Evolutionary conservation across 2,888 invertebrate species (phyloP).

Genomic region (Busseola fusca): DNA sequence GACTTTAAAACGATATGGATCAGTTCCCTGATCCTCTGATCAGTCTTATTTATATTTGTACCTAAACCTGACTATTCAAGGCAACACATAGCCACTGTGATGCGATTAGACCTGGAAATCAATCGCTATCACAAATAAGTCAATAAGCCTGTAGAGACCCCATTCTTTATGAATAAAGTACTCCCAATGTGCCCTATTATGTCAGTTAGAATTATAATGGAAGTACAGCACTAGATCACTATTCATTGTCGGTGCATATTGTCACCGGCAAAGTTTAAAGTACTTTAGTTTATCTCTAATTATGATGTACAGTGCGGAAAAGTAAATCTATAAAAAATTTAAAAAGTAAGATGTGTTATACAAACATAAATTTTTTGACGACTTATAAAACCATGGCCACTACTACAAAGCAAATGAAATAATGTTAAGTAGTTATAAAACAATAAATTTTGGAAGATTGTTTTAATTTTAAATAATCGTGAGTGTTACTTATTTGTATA

Average conservation of each 20-base stretch:
- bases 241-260: constrained; percentile 30
- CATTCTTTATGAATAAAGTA: constrained; percentile 5
- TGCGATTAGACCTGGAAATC: constrained; percentile 19
- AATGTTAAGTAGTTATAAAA: not conserved
- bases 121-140: constrained; percentile 26
- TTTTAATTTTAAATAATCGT: not conserved
- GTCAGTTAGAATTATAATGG: constrained; percentile 23
- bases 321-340: not conserved
- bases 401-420: not conserved
- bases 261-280: constrained; percentile 24
- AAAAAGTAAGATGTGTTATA: not conserved
- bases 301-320: constrained; percentile 36
- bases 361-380: not conserved
- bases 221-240: constrained; percentile 31
- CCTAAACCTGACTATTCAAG: no score
- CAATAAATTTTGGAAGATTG: not conserved
- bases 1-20: not conserved
- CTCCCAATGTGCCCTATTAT: constrained; percentile 29
- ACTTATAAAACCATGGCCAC: not conserved
- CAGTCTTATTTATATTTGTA: constrained; percentile 2
- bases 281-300: constrained; percentile 40
- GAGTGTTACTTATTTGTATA: not conserved
- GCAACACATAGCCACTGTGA: no score
- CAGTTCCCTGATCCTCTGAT: no score
- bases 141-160: constrained; percentile 4